Base-by-base conservation (phyloP, 1,140 invertebrate genomes). In the Tigriopus japonicus region DNA sequence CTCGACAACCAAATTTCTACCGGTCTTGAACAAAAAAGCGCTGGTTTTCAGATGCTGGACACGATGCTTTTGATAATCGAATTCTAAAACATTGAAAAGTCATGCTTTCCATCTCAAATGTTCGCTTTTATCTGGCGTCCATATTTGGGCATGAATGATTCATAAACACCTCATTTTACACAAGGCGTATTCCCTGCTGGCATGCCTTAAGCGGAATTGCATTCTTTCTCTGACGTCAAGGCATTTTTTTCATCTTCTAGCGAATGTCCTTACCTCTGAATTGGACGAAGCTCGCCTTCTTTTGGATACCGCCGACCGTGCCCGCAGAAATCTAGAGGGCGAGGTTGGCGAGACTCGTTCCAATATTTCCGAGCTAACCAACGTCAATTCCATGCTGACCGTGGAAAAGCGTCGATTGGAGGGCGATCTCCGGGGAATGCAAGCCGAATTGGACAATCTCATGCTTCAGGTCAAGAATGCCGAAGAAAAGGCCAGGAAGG, bases 401-500 rank as follows among this genome's bases (percentile, higher is more conserved):
- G 71, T 74, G 40, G 68, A 74, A 54, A 80, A 80, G 71, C 72
- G 76, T 56, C 80, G 81, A 66, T 66, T 80, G 62, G 79, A 81
- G 66, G 70, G 68, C 17, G 78, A 80, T 65, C 70, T 80, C 63
- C 67, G 71, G 45, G 71, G 76, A 42, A 71, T 79, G 66, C 74
- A 77, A 64, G 71, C 69, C 41, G 78, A 81, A 65, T 69, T 81
- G 13, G 77, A 77, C 63, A 78, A 80, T 63, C 75, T 76, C 58
- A 65, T 77, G 52, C 76, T 75, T 62, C 75, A 78, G 64, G 69
- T 75, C 53, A 71, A 75, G 63, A 68, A 69, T 49, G 71, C 86
- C 62, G 89, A 94, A 74, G 92, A 96, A 76, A 92, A 94, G 77
- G 87, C 87, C 63, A 95, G 95, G 84, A 92, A 97, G 78, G 87